Evolutionary conservation across 1,140 invertebrate genomes (phyloP).

Genomic region (Drosophila fuyamai): DNA sequence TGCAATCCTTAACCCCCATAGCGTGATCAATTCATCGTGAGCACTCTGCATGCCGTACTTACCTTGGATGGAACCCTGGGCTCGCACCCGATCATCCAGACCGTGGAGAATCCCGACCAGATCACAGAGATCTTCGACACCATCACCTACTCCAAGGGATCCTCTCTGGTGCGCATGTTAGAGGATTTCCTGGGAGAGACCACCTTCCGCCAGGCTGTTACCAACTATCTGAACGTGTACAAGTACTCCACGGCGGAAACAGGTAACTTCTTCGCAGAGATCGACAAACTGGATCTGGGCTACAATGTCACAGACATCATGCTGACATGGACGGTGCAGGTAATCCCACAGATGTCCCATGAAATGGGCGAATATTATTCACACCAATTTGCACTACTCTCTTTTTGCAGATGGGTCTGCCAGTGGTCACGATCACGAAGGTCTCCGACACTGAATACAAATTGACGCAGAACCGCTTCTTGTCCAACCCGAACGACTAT

Average conservation of each 20-base stretch:
- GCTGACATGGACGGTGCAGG: conserved; percentile 93
- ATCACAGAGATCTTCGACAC: conserved; percentile 96
- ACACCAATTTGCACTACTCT: conserved; percentile 3
- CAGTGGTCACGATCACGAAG: conserved; percentile 89
- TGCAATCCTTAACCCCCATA: conserved; percentile 72
- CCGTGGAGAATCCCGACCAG: conserved; percentile 93
- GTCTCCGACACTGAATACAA: conserved; percentile 85
- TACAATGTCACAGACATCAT: conserved; percentile 89
- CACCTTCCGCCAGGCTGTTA: conserved; percentile 90
- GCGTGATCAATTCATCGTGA: conserved; percentile 90
- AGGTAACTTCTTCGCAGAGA: conserved; percentile 90
- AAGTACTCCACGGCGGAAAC: conserved; percentile 92
- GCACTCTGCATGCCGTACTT: conserved; percentile 91
- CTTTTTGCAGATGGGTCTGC: conserved; percentile 93
- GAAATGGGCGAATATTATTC: conserved; percentile 18
- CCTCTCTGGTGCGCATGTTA: conserved; percentile 95
- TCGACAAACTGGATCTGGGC: conserved; percentile 83
- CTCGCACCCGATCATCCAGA: conserved; percentile 95
- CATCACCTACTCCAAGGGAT: conserved; percentile 97
- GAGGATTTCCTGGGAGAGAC: conserved; percentile 92
- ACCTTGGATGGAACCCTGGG: conserved; percentile 91
- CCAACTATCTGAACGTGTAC: conserved; percentile 90
- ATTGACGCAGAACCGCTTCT: conserved; percentile 91
- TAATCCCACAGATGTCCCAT: conserved; percentile 8
- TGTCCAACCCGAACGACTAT: conserved; percentile 88